These are phyloP conservation scores for Cydia amplana DNA, from an alignment of 1,140 invertebrate genomes.

Conservation along the genomic window DNA sequence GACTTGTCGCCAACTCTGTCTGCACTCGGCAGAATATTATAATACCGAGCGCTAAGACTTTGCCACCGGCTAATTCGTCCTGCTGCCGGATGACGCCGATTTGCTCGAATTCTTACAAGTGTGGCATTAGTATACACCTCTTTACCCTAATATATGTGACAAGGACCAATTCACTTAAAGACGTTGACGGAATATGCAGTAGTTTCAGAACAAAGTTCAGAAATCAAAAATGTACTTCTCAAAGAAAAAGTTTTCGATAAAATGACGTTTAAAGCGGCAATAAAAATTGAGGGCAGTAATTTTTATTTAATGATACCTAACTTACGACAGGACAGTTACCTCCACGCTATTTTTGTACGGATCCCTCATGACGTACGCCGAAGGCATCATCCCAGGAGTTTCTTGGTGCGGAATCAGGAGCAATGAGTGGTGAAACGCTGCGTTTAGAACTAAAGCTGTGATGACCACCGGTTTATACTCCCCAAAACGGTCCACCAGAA, in stretches of 20 bases:
- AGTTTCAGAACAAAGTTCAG: constrained; percentile 4
- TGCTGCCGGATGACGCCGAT: constrained; percentile 76
- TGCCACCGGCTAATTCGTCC: constrained; percentile 71
- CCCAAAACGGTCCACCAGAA: constrained; percentile 89
- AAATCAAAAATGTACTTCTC: neutral
- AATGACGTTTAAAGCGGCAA: too few relatives aligned
- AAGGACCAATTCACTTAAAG: constrained; percentile 50
- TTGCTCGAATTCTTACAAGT: constrained; percentile 79
- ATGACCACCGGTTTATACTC: constrained; percentile 90
- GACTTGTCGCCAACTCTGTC: neutral
- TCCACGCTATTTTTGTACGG: constrained; percentile 84
- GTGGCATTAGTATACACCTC: constrained; percentile 54
- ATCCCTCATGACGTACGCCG: constrained; percentile 86
- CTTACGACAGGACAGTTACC: too few relatives aligned
- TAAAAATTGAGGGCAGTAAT: too few relatives aligned
- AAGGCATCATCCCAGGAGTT: constrained; percentile 84
- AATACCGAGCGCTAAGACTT: constrained; percentile 67
- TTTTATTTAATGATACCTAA: too few relatives aligned
- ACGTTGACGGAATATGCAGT: constrained; percentile 48
- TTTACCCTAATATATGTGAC: constrained; percentile 51
- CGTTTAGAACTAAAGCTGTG: constrained; percentile 85
- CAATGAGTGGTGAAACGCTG: constrained; percentile 86
- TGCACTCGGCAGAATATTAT: constrained; percentile 43
- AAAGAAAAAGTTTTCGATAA: neutral
- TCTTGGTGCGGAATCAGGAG: constrained; percentile 87